Conservation (phyloP, 2,797 vertebrate species). For the Takifugu rubripes region DNA sequence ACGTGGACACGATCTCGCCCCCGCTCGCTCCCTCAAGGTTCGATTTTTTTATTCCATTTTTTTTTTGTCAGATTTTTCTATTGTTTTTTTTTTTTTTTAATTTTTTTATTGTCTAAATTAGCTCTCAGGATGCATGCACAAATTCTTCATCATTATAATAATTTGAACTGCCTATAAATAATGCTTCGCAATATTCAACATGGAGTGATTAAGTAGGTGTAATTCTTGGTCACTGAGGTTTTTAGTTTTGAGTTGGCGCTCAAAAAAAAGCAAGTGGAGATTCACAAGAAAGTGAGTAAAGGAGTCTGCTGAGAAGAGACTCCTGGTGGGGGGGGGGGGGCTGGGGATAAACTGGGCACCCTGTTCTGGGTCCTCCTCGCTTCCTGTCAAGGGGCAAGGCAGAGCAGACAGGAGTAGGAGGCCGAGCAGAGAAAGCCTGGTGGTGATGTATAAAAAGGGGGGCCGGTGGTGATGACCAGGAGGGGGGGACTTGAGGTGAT, state of each 20-base stretch:
- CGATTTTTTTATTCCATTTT: neutral
- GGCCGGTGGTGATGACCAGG: slow-evolving; percentile 34
- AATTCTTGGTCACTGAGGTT: slow-evolving; percentile 58
- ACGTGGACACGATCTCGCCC: slow-evolving; percentile 37
- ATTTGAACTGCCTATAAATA: slow-evolving; percentile 59
- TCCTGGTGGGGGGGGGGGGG: slow-evolving; percentile 34
- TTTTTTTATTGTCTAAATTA: slow-evolving; percentile 34
- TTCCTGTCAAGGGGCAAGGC: slow-evolving; percentile 56
- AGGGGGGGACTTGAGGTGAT: slow-evolving; percentile 27
- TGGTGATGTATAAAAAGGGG: slow-evolving; percentile 57
- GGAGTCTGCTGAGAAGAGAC: slow-evolving; percentile 39
- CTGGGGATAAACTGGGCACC: slow-evolving; percentile 37
- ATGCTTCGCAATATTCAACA: slow-evolving; percentile 57
- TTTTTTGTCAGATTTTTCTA: slow-evolving; percentile 29
- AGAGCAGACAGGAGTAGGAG: slow-evolving; percentile 50
- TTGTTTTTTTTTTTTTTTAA: slow-evolving; percentile 28
- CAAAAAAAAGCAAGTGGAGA: slow-evolving; percentile 44
- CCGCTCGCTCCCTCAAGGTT: slow-evolving; percentile 12
- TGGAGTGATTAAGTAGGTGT: slow-evolving; percentile 45
- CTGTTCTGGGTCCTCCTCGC: slow-evolving; percentile 36
- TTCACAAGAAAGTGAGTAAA: slow-evolving; percentile 24
- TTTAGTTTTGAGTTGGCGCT: slow-evolving; percentile 39
- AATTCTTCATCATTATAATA: slow-evolving; percentile 62
- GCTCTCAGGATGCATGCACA: slow-evolving; percentile 75
- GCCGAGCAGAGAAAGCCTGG: slow-evolving; percentile 50